Conservation (phyloP, 2,888 invertebrate species). For the Eustalomyia histrio region DNA sequence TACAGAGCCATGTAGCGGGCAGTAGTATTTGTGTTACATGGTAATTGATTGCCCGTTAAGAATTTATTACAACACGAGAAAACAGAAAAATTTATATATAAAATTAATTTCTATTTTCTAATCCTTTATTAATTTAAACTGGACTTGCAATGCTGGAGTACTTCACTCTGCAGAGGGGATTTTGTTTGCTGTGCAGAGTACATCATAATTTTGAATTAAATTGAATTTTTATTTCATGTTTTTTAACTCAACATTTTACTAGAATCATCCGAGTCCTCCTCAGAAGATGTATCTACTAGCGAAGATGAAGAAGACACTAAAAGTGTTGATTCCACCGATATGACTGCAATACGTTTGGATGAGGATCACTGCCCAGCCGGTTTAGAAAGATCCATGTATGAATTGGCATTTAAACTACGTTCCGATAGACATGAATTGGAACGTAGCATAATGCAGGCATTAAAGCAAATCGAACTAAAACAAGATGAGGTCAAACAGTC, state of each 20-base stretch:
- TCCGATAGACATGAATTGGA: slow-evolving; percentile 82
- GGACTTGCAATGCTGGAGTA: too few relatives aligned
- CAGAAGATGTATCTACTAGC: slow-evolving; percentile 80
- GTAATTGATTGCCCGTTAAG: too few relatives aligned
- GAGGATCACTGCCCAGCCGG: slow-evolving; percentile 87
- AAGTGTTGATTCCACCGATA: slow-evolving; percentile 84
- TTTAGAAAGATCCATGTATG: slow-evolving; percentile 85
- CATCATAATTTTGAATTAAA: too few relatives aligned
- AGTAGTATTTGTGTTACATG: too few relatives aligned
- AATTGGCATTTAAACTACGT: slow-evolving; percentile 84
- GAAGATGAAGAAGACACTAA: slow-evolving; percentile 82
- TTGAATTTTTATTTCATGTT: too few relatives aligned
- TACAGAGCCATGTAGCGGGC: too few relatives aligned
- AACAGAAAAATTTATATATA: too few relatives aligned
- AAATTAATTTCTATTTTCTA: too few relatives aligned
- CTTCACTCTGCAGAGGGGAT: too few relatives aligned
- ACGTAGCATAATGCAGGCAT: slow-evolving; percentile 82
- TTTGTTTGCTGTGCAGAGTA: too few relatives aligned
- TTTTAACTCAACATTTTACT: slow-evolving; percentile 40
- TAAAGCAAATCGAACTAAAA: slow-evolving; percentile 81
- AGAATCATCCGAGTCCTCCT: slow-evolving; percentile 81
- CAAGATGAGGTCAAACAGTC: slow-evolving; percentile 83
- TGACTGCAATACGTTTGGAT: slow-evolving; percentile 85
- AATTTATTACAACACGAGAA: too few relatives aligned
- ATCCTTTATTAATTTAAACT: too few relatives aligned